Base-by-base conservation (phyloP, 2,113 vertebrate species). In the Tamias sibiricus region DNA sequence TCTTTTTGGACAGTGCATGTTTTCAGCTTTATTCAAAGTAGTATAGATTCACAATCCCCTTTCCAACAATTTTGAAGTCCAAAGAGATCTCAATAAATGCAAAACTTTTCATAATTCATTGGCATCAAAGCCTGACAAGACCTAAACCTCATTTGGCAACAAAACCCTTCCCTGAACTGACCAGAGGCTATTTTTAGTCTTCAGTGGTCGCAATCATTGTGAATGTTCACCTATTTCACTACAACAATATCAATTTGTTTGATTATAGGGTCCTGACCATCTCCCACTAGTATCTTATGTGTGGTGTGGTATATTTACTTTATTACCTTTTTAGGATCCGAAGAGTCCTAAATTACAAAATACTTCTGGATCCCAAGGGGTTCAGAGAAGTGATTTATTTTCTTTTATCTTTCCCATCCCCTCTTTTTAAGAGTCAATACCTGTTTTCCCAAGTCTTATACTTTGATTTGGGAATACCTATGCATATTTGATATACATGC, bases 101-200 rank as follows among this genome's bases (percentile, higher is more conserved):
- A 68, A 90, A 87, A 35, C 22, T 80, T 88, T 82, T 85, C 35
- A 44, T 84, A 91, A 95, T 35, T 93, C 87, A 59, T 88, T 93
- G 82, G 32, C 69, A 89, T 77, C 77, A 71, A 92, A 76, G 17
- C 57, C 80, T 87, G 30, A 66, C 37, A 42, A 88, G 57, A 72
- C 6, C 22, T 49, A 83, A 94, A 52, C 26, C 8, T 62, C 62
- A 88, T 54, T 14, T 95, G 66, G 42, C 83, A 89, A 91, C 69
- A 66, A 71, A 88, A 69, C 47, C 47, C 12, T 68, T 35, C 64
- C 82, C 74, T 52, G 44, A 74, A 72, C 62, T 54, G 44, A 90
- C 91, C 92, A 2, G 22, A 94, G n/a, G 68, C 72, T 93, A 17
- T 68, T 89, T 96, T 76, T n/a, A 72, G 62, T 79, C 89, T 69